phyloP scores from a whole-genome alignment of 2,888 invertebrate genomes.

The Orthonychiurus folsomi region DNA sequence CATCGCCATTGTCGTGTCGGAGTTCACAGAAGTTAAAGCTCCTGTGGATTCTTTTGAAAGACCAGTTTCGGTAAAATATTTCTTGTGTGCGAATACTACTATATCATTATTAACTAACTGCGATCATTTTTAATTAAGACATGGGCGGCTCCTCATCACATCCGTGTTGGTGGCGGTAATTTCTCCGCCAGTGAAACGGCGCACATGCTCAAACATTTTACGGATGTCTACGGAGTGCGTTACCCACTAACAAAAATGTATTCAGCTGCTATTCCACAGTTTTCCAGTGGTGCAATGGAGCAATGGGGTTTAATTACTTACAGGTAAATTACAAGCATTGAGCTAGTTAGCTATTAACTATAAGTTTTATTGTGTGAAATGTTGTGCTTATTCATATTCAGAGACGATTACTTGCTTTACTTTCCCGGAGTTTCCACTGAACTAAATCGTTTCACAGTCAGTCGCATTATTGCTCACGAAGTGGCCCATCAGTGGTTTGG shows the following conservation, averaged over 20 bases:
- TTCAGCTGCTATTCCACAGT: constrained; percentile 26
- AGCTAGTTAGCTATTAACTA: too few relatives aligned
- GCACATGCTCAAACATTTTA: neutral
- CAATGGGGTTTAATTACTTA: constrained; percentile 28
- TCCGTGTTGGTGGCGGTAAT: neutral
- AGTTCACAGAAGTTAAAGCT: constrained; percentile 10
- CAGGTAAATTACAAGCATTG: constrained; percentile 12
- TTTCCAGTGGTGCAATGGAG: constrained; percentile 24
- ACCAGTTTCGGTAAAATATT: neutral
- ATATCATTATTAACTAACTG: too few relatives aligned
- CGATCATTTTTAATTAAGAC: too few relatives aligned
- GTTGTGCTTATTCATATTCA: too few relatives aligned
- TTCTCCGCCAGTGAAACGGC: neutral
- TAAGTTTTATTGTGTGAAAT: constrained; percentile 14
- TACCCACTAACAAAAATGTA: constrained; percentile 36
- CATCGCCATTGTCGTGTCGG: constrained; percentile 16
- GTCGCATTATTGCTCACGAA: constrained; percentile 3
- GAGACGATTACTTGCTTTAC: neutral
- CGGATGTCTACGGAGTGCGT: neutral
- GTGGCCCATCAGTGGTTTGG: constrained; percentile 28
- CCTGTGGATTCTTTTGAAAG: neutral
- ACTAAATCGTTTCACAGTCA: neutral
- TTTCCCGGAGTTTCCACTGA: neutral
- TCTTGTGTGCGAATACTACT: too few relatives aligned
- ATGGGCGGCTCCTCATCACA: constrained; percentile 3